Evolutionary conservation across 2,888 invertebrate species (phyloP).

Genomic region (Gari tellinella): DNA sequence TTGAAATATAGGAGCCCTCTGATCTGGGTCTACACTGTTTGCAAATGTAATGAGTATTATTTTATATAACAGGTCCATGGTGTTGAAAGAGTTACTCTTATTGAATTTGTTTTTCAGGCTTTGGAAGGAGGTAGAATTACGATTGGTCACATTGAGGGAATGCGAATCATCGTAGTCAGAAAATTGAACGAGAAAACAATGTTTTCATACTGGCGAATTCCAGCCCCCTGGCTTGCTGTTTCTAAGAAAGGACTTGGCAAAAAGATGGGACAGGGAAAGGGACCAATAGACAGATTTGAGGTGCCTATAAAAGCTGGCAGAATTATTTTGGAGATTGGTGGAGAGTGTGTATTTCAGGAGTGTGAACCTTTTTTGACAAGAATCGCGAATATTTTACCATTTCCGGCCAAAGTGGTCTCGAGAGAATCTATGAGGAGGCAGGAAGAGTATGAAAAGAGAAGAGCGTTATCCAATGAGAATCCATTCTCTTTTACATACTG

Average conservation of each 20-base stretch:
- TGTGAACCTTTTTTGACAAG: constrained; percentile 86
- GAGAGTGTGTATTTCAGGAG: constrained; percentile 91
- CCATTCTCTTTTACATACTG: constrained; percentile 94
- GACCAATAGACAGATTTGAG: constrained; percentile 96
- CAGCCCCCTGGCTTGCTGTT: constrained; percentile 97
- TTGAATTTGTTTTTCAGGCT: constrained; percentile 89
- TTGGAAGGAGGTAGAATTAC: constrained; percentile 92
- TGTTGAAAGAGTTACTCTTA: too few relatives aligned
- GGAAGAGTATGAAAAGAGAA: constrained; percentile 87
- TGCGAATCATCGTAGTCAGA: constrained; percentile 91
- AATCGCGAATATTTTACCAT: constrained; percentile 93
- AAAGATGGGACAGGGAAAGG: constrained; percentile 98
- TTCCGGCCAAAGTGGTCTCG: constrained; percentile 93
- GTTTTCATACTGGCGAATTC: constrained; percentile 98
- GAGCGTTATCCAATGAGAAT: constrained; percentile 91
- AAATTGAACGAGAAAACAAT: constrained; percentile 92
- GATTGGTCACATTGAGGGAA: constrained; percentile 94
- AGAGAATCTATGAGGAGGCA: constrained; percentile 90
- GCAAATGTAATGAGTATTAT: too few relatives aligned
- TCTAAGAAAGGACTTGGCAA: constrained; percentile 91
- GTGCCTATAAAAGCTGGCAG: constrained; percentile 96
- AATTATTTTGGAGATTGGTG: constrained; percentile 97
- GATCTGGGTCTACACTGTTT: too few relatives aligned
- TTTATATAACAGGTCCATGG: too few relatives aligned
- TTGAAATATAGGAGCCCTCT: too few relatives aligned